Conservation (phyloP, 2,888 invertebrate genomes). For the Crepidodera aurea region DNA sequence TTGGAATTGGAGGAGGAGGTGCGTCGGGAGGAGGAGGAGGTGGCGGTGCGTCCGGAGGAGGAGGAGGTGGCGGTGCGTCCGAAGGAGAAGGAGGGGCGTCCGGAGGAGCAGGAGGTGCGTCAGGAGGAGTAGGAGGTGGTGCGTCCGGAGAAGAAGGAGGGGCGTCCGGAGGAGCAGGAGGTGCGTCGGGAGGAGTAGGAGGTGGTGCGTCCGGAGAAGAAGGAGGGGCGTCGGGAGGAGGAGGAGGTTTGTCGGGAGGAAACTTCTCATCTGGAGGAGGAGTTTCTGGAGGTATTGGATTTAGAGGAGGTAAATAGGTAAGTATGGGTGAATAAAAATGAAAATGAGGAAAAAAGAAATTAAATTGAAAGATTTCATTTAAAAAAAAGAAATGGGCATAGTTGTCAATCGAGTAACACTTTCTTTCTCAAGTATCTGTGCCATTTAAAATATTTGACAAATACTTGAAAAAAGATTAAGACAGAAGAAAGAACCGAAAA, state of each 20-base stretch:
- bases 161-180: slow-evolving; percentile 1
- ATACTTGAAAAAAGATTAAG: too few relatives aligned
- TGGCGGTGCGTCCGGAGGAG: neutral
- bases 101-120: neutral
- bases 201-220: neutral
- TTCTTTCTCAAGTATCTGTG: too few relatives aligned
- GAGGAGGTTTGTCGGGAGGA: slow-evolving; percentile 1
- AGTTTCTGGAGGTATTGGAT: neutral
- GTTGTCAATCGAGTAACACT: too few relatives aligned
- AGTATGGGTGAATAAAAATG: neutral
- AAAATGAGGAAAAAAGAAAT: neutral
- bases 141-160: neutral
- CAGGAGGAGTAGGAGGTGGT: slow-evolving; percentile 7
- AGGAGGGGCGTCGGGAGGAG: neutral
- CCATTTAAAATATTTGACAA: too few relatives aligned
- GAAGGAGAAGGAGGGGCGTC: neutral
- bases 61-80: neutral
- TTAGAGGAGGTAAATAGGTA: neutral
- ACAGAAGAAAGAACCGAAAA: too few relatives aligned
- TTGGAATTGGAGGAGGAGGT: too few relatives aligned
- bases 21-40: neutral
- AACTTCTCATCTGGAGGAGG: neutral
- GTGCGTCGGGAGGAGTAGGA: neutral
- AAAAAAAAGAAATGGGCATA: too few relatives aligned
- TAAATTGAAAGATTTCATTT: too few relatives aligned